phyloP scores from a whole-genome alignment of 2,797 vertebrate genomes.

The Cyclura pinguis region DNA sequence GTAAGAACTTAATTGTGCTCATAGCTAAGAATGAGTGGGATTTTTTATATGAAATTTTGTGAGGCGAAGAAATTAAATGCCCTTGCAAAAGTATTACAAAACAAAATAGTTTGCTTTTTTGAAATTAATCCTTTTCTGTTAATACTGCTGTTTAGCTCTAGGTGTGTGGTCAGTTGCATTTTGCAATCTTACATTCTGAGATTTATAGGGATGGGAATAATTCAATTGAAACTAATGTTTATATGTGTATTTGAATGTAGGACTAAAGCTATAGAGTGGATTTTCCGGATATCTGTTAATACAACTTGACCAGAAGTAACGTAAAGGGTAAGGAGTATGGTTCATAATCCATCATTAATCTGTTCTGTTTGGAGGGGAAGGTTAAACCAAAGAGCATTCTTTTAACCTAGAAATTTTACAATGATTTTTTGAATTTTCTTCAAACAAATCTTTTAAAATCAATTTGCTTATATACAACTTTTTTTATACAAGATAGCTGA shows the following conservation, averaged over 20 bases:
- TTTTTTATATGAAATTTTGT: slow-evolving; percentile 31
- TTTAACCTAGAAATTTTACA: slow-evolving; percentile 11
- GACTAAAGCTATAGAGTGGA: slow-evolving; percentile 27
- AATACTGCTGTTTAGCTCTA: slow-evolving; percentile 23
- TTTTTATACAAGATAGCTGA: background rate
- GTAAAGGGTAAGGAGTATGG: slow-evolving; percentile 43
- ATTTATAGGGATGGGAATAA: slow-evolving; percentile 24
- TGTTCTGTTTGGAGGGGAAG: background rate
- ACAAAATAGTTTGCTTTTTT: background rate
- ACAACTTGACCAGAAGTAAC: background rate
- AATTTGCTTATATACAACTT: background rate
- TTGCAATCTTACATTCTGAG: slow-evolving; percentile 11
- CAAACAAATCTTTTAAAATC: background rate
- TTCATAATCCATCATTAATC: slow-evolving; percentile 9
- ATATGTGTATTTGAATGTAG: slow-evolving; percentile 28
- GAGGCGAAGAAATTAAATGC: background rate
- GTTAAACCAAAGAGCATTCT: background rate
- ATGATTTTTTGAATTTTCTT: slow-evolving; percentile 2
- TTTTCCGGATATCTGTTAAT: background rate
- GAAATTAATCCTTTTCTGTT: background rate
- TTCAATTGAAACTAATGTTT: slow-evolving; percentile 33
- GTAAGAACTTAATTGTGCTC: slow-evolving; percentile 18
- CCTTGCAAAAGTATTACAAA: background rate
- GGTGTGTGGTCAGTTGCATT: background rate
- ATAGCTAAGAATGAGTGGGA: slow-evolving; percentile 22